Base-by-base conservation (phyloP, 2,888 invertebrate genomes). In the Acholoe squamosa region DNA sequence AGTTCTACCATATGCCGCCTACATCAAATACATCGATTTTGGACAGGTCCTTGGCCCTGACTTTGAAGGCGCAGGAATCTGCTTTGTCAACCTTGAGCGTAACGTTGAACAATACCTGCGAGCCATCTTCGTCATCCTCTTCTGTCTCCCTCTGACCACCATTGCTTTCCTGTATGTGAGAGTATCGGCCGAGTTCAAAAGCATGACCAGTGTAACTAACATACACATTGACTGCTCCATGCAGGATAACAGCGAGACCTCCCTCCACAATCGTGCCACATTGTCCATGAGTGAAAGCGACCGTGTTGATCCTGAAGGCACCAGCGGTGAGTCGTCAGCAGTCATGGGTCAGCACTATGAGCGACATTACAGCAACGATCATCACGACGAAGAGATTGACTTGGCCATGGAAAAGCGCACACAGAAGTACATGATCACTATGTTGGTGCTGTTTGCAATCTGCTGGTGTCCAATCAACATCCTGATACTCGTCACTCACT, bases 1-100 rank as follows among this genome's bases (percentile, higher is more conserved):
- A 90, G 97, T 97, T 0, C 95, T 97, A 92, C 97, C 97, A 0
- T 97, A 97, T 96, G 97, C 97, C 77, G 97, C 97, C 92, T 97
- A 97, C 95, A 97, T 97, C 90, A 97, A 97, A 91, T 97, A 97
- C 95, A 96, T 97, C 91, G 97, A 97, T 95, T 96, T 97, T 89
- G 97, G 94, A 96, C 96, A 97, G 97, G 95, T 97, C 43, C 91
- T 95, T 5, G 94, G 94, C 51, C 89, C 91, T n/a, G 84, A 92
- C 0, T 95, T 95, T 84, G 91, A 93, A 0, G 94, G 94, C 28
- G 94, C 94, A 25, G 95, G 95, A 0, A 93, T 95, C 12, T 95
- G 95, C 91, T 94, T 94, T 88, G 93, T 95, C 14, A 94, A 93
- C 91, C 93, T 94, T 34, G 93, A 94, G 43, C 90, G 93, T 16